Conservation (phyloP, 2,797 vertebrate genomes). For the Cyclopterus lumpus region DNA sequence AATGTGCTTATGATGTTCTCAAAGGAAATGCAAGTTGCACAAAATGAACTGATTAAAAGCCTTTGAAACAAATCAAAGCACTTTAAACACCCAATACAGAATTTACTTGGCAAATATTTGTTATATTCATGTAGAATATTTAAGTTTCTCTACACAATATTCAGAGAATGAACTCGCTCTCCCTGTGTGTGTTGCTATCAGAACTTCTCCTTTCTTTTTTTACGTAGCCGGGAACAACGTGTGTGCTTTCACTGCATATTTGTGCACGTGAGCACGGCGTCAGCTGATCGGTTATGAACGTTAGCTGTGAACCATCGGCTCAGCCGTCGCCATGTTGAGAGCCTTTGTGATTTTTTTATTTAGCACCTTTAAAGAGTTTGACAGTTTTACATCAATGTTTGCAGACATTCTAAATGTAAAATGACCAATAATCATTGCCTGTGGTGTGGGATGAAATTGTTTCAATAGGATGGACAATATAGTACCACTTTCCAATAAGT, state of each 20-base stretch:
- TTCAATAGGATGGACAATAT: background rate
- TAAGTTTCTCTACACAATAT: background rate
- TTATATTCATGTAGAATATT: background rate
- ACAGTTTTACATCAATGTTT: background rate
- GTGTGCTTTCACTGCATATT: no score
- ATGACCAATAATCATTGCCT: background rate
- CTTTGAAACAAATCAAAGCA: background rate
- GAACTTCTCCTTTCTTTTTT: no score
- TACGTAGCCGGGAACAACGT: no score
- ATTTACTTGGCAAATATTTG: background rate
- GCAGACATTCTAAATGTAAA: background rate
- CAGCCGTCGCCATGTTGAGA: no score
- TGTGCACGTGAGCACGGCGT: no score
- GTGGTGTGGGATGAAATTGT: background rate
- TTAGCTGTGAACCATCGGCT: no score
- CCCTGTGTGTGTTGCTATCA: no score
- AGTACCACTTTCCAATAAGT: background rate
- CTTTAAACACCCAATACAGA: background rate
- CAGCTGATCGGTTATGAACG: no score
- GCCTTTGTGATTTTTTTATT: no score
- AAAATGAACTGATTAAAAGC: background rate
- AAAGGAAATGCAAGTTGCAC: background rate
- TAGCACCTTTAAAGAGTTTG: background rate
- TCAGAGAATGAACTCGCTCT: background rate
- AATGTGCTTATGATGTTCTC: background rate